These are phyloP conservation scores for Zoanthus gigantus DNA, from an alignment of 92 coral and sea anemone species.

Conservation along the genomic window DNA sequence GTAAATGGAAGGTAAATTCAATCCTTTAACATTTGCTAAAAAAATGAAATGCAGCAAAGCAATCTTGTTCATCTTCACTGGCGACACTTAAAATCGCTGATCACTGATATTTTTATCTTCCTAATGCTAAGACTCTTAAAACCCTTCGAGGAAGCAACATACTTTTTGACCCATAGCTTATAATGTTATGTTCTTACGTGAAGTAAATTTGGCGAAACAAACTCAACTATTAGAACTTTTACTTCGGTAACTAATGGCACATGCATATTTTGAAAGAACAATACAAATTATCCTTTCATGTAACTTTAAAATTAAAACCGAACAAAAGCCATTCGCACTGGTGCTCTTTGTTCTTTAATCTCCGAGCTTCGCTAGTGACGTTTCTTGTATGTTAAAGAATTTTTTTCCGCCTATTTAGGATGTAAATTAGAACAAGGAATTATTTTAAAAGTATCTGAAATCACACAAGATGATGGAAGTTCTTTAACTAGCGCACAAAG, in stretches of 20 bases:
- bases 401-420: background rate
- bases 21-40: background rate
- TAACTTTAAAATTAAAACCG: background rate
- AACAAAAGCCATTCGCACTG: background rate
- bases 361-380: background rate
- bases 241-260: background rate
- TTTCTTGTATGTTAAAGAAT: background rate
- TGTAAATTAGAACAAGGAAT: constrained; percentile 9
- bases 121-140: background rate
- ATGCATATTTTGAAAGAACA: background rate
- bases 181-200: background rate
- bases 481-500: no score
- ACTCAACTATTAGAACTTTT: no score
- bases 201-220: background rate
- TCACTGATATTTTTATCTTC: background rate
- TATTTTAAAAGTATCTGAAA: background rate
- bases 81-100: background rate
- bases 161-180: background rate
- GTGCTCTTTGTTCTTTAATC: background rate
- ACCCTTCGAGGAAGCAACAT: background rate
- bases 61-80: background rate
- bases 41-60: background rate
- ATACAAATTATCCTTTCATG: background rate
- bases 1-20: constrained; percentile 59
- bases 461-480: no score